Evolutionary conservation across 2,113 vertebrate species (phyloP).

Genomic region (Calyptomena viridis): DNA sequence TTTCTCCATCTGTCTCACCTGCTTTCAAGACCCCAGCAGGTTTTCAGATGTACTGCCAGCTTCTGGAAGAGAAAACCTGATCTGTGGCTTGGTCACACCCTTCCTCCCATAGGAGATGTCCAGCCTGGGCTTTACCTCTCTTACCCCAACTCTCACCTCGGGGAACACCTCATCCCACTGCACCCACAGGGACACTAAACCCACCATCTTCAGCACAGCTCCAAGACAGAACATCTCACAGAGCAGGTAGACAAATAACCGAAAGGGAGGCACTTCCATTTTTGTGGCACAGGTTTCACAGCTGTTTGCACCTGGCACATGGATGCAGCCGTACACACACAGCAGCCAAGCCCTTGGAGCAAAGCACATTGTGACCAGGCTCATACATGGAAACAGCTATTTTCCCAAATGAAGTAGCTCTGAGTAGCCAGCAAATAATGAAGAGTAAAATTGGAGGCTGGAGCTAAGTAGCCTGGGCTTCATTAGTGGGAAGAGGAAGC

Average conservation of each 20-base stretch:
- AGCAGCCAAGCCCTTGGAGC: not conserved
- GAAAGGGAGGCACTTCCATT: not conserved
- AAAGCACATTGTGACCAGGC: not conserved
- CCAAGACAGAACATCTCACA: not conserved
- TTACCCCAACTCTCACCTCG: not conserved
- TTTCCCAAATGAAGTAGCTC: not conserved
- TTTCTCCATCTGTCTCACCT: not conserved
- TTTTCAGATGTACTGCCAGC: not conserved
- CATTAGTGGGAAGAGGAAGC: not conserved
- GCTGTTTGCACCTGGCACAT: not conserved
- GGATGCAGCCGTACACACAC: rapidly evolving
- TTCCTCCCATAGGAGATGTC: not conserved
- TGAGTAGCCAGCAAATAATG: not conserved
- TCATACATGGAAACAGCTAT: not conserved
- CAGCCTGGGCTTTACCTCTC: not conserved
- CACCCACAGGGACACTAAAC: not conserved
- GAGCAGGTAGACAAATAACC: not conserved
- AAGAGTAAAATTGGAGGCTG: not conserved
- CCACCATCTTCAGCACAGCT: not conserved
- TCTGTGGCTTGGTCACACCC: not conserved
- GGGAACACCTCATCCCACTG: not conserved
- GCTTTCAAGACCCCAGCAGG: not conserved
- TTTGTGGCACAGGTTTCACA: not conserved
- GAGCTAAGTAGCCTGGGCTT: not conserved
- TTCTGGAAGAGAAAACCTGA: not conserved